Conservation (phyloP, 2,888 invertebrate species). For the Polylopha cassiicola region DNA sequence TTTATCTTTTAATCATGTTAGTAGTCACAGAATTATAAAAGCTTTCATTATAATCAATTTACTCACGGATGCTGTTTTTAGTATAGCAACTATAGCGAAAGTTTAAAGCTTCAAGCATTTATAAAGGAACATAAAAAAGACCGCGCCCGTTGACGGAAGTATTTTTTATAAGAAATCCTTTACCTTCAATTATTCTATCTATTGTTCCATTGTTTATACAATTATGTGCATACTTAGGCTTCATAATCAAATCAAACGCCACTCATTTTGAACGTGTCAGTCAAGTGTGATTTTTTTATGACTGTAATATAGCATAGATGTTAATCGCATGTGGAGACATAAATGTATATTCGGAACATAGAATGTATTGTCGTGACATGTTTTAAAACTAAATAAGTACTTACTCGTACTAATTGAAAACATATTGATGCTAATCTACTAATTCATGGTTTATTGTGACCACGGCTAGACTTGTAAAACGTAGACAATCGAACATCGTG, state of each 20-base stretch:
- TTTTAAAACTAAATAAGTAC: constrained; percentile 23
- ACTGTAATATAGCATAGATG: constrained; percentile 25
- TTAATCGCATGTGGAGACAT: constrained; percentile 29
- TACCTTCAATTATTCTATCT: constrained; percentile 23
- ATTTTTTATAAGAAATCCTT: constrained; percentile 39
- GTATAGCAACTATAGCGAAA: too few species aligned
- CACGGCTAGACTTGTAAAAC: constrained; percentile 4
- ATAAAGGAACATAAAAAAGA: too few species aligned
- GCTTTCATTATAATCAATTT: too few species aligned
- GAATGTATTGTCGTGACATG: constrained; percentile 22
- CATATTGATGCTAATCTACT: too few species aligned
- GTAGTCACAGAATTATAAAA: too few species aligned
- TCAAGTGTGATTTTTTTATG: constrained; percentile 32
- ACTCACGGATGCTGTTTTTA: too few species aligned
- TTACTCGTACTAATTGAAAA: not conserved
- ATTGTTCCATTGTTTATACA: constrained; percentile 47
- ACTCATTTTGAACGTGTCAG: constrained; percentile 39
- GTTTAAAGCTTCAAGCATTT: too few species aligned
- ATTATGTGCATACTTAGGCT: constrained; percentile 24
- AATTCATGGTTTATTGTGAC: constrained; percentile 20
- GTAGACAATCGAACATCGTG: constrained; percentile 14
- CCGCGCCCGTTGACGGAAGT: too few species aligned
- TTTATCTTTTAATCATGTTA: too few species aligned
- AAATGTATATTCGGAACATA: constrained; percentile 31
- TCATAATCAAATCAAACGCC: constrained; percentile 24